phyloP scores from a whole-genome alignment of 2,113 vertebrate species.

The Corythaeola cristata region DNA sequence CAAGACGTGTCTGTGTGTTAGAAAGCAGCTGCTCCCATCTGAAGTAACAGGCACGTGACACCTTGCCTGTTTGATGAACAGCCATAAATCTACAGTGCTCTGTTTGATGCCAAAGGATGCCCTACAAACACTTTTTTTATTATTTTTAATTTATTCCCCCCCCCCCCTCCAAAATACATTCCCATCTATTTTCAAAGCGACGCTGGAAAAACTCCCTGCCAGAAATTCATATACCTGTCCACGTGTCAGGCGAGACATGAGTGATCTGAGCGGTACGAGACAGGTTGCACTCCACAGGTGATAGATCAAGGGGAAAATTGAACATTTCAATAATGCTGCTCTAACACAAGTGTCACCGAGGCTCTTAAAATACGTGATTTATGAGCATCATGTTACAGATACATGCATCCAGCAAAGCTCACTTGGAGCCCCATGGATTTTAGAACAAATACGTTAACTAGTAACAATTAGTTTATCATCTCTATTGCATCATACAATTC shows the following conservation, averaged over 20 bases:
- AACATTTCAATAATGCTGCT: neutral
- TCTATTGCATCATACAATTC: rapidly evolving
- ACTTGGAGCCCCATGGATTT: neutral
- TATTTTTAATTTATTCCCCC: neutral
- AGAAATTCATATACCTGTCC: neutral
- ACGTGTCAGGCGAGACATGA: neutral
- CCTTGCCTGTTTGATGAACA: no score
- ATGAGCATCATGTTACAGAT: neutral
- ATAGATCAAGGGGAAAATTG: neutral
- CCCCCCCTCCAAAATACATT: no score
- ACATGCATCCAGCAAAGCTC: rapidly evolving
- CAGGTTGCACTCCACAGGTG: no score
- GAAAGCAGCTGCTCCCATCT: neutral
- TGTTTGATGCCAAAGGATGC: neutral
- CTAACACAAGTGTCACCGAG: neutral
- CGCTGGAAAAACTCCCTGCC: no score
- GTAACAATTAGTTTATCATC: neutral
- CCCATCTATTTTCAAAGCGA: neutral
- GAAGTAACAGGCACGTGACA: neutral
- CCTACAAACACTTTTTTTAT: neutral
- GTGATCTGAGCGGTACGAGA: rapidly evolving
- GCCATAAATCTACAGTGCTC: neutral
- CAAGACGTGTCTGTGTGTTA: neutral
- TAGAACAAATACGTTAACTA: neutral
- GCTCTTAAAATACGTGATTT: neutral